Conservation (phyloP, 1,140 invertebrate species). For the Thrips palmi region DNA sequence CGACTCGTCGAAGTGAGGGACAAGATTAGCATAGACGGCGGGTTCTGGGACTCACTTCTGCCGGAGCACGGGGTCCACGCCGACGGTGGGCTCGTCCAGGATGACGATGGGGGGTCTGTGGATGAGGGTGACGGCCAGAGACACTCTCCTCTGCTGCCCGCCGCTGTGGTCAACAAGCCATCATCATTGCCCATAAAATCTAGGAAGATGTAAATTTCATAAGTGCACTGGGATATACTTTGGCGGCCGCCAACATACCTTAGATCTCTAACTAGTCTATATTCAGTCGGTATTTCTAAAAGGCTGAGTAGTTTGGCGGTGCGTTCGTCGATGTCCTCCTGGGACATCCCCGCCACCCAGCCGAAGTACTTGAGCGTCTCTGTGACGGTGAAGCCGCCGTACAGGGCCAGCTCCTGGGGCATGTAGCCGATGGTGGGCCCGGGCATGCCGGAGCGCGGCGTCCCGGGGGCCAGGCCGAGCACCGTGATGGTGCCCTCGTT, state of each 20-base stretch:
- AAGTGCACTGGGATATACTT: neutral
- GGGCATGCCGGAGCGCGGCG: conserved; percentile 49
- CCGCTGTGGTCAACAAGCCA: conserved; percentile 40
- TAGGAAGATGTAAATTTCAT: neutral
- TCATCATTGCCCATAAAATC: conserved; percentile 8
- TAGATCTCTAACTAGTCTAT: neutral
- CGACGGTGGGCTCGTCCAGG: conserved; percentile 83
- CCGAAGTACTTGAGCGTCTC: conserved; percentile 36
- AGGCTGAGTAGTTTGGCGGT: conserved; percentile 6
- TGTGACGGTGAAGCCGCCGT: conserved; percentile 30
- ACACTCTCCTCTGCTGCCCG: conserved; percentile 71
- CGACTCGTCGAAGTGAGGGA: neutral
- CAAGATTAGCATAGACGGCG: neutral
- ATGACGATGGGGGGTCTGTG: conserved; percentile 76
- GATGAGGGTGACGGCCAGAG: conserved; percentile 66
- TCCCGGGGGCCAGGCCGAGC: conserved; percentile 70
- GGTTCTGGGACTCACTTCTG: conserved; percentile 40
- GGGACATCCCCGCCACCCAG: conserved; percentile 27
- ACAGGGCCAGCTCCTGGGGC: conserved; percentile 30
- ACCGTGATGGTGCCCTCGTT: conserved; percentile 63
- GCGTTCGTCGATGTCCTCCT: conserved; percentile 17
- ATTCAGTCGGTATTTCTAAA: conserved; percentile 13
- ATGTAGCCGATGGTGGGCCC: conserved; percentile 53
- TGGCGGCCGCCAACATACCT: conserved; percentile 31
- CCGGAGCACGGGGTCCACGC: conserved; percentile 71